These are phyloP conservation scores for Thryonomys swinderianus DNA, from an alignment of 2,113 vertebrate species.

Conservation along the genomic window DNA sequence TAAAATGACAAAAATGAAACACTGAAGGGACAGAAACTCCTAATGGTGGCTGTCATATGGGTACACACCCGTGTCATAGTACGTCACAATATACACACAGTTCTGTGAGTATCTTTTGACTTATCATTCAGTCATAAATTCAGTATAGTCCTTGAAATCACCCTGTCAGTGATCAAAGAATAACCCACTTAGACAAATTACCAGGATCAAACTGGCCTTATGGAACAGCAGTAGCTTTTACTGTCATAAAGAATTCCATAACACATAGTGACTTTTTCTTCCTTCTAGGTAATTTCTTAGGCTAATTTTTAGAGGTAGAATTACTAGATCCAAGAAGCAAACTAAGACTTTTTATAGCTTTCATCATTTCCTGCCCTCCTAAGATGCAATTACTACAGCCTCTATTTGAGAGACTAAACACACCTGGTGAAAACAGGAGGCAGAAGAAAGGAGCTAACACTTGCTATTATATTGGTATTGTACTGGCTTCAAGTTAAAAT, in stretches of 20 bases:
- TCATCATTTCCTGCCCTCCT: not conserved
- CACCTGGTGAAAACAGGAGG: not conserved
- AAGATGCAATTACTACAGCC: not conserved
- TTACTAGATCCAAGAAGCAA: constrained; percentile 3
- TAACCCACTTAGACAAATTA: constrained; percentile 18
- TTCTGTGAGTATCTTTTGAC: not conserved
- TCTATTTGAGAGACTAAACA: not conserved
- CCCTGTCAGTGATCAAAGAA: constrained; percentile 4
- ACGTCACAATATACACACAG: not conserved
- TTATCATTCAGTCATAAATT: not conserved
- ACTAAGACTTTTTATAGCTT: not conserved
- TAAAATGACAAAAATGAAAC: not conserved
- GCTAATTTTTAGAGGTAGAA: not conserved
- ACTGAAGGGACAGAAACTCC: not conserved
- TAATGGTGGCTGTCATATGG: fast-evolving
- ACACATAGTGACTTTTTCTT: not conserved
- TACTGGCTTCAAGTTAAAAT: not conserved
- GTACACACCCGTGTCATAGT: not conserved
- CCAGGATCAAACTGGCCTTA: constrained; percentile 1
- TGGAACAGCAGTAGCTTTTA: not conserved
- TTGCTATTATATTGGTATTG: not conserved
- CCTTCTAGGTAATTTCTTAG: constrained; percentile 18
- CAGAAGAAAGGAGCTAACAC: not conserved
- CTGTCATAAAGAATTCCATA: not conserved
- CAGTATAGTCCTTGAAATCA: not conserved